phyloP scores from a whole-genome alignment of 2,888 invertebrate genomes.

The Melipona bicolor region DNA sequence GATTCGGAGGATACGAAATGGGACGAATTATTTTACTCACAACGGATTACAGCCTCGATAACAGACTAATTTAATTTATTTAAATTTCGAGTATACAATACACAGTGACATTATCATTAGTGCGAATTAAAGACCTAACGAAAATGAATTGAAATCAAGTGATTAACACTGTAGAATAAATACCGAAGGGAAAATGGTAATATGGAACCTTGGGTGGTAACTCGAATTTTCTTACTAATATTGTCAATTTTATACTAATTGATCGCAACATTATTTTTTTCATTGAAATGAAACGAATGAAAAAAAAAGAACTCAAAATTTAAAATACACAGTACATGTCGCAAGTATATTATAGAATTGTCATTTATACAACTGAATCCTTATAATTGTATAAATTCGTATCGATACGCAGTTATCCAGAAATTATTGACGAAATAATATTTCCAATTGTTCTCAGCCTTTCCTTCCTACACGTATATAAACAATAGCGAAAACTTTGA shows the following conservation, averaged over 20 bases:
- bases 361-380: constrained; percentile 14
- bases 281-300: background rate
- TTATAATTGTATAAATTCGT: background rate
- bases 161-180: constrained; percentile 50
- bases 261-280: background rate
- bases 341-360: too few species aligned
- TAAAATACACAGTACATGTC: background rate
- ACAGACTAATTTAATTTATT: constrained; percentile 80
- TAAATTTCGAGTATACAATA: constrained; percentile 80
- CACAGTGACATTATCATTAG: constrained; percentile 80
- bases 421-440: constrained; percentile 18
- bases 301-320: background rate
- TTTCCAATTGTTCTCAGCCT: background rate
- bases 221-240: background rate
- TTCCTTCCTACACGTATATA: background rate
- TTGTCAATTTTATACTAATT: background rate
- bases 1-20: background rate
- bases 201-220: constrained; percentile 23
- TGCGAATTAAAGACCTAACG: constrained; percentile 74
- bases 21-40: background rate
- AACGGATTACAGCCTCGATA: constrained; percentile 52
- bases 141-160: constrained; percentile 70
- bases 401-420: background rate
- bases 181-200: constrained; percentile 39
- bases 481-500: background rate